Percentiles rank a stretch among this genome's conserved stretches.
phyloP scores from a whole-genome alignment of 64 coral and sea anemone species.

The Astreopora myriophthalma region DNA sequence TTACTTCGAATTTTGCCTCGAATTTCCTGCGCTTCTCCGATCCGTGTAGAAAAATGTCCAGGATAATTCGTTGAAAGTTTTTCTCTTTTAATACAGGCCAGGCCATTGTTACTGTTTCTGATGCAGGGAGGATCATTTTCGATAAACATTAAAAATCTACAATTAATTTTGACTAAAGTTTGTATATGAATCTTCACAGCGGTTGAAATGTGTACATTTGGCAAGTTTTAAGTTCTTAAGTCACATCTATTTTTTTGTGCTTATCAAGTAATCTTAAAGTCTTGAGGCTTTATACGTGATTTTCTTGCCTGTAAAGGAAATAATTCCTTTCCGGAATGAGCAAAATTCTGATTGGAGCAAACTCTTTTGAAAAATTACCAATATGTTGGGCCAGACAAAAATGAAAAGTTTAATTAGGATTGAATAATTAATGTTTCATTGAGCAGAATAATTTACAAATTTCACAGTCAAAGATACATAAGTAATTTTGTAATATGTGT shows the following conservation, averaged over 20 bases:
- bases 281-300: background rate
- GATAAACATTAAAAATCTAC: too few species aligned
- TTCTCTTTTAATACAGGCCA: background rate
- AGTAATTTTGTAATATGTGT: too few species aligned
- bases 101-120: background rate
- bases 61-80: background rate
- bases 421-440: too few species aligned
- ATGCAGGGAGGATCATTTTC: background rate
- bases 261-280: too few species aligned
- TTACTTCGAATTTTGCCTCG: background rate
- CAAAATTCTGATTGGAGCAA: background rate
- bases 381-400: background rate
- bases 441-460: conserved; percentile 17
- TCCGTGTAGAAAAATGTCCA: background rate
- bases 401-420: background rate
- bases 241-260: too few species aligned
- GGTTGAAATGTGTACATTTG: too few species aligned
- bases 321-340: background rate
- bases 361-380: background rate
- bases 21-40: background rate
- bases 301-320: background rate
- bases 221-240: too few species aligned
- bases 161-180: too few species aligned
- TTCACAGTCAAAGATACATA: too few species aligned
- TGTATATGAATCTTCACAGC: too few species aligned